phyloP scores from a whole-genome alignment of 2,113 vertebrate species.

The Pteronura brasiliensis region DNA sequence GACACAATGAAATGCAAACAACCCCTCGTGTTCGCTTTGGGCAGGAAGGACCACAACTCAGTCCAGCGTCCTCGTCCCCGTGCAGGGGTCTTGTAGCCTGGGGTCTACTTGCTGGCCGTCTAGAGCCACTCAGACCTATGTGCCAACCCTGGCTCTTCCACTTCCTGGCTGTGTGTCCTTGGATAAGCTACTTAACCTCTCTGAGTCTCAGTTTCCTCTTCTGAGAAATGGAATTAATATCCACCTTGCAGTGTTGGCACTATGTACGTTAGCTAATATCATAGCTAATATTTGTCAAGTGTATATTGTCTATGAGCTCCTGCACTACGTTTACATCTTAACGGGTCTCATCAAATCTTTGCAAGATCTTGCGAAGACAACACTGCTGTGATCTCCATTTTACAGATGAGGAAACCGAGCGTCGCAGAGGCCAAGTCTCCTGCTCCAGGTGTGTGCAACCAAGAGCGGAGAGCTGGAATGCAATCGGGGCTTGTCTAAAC shows the following conservation, averaged over 20 bases:
- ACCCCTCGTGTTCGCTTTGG: background rate
- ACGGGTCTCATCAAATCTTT: background rate
- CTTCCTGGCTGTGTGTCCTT: background rate
- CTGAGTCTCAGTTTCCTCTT: background rate
- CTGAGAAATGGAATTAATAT: background rate
- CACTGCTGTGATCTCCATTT: background rate
- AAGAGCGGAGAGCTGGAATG: rapidly evolving
- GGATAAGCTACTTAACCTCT: background rate
- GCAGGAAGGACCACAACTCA: background rate
- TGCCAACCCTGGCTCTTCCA: background rate
- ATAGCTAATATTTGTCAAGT: background rate
- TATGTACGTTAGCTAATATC: rapidly evolving
- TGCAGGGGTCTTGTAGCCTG: rapidly evolving
- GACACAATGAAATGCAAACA: rapidly evolving
- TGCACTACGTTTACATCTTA: rapidly evolving
- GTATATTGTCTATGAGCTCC: rapidly evolving
- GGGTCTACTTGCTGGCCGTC: background rate
- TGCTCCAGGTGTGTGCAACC: background rate
- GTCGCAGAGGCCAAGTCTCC: background rate
- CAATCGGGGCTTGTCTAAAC: rapidly evolving
- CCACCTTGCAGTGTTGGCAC: background rate
- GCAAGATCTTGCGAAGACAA: background rate
- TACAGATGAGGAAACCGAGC: background rate
- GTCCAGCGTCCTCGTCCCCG: background rate
- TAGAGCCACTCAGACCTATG: rapidly evolving